Conservation (phyloP, 2,113 vertebrate species). For the Puntigrus tetrazona region DNA sequence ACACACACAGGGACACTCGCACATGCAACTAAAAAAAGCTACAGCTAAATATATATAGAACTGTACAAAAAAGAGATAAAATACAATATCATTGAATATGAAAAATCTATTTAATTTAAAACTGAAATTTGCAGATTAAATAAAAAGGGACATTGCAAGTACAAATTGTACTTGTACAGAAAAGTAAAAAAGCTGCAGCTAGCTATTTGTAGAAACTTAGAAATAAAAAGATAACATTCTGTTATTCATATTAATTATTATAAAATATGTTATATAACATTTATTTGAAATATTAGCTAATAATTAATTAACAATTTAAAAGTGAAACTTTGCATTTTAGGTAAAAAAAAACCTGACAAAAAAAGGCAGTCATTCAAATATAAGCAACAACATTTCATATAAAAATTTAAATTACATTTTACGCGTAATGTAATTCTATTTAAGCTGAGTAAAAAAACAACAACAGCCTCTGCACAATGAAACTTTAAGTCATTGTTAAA, state of each 20-base stretch:
- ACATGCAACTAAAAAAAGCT: neutral
- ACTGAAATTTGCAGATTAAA: neutral
- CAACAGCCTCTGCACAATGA: neutral
- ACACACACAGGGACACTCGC: neutral
- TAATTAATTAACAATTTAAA: neutral
- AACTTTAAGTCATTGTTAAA: neutral
- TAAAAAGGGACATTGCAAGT: neutral
- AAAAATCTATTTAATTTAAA: neutral
- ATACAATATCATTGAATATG: neutral
- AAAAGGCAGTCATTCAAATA: neutral
- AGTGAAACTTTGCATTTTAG: neutral
- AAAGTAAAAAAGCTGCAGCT: neutral
- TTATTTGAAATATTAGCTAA: neutral
- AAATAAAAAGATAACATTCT: neutral
- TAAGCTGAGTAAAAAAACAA: neutral
- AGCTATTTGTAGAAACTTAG: neutral
- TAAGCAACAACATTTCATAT: neutral
- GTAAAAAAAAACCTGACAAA: too few relatives aligned
- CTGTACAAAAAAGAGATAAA: too few relatives aligned
- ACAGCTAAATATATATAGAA: neutral
- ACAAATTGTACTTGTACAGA: too few relatives aligned
- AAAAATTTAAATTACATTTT: neutral
- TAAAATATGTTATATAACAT: too few relatives aligned
- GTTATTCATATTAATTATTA: neutral
- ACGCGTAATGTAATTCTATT: neutral